Conservation (phyloP, 1,140 invertebrate genomes). For the Mercenaria mercenaria region DNA sequence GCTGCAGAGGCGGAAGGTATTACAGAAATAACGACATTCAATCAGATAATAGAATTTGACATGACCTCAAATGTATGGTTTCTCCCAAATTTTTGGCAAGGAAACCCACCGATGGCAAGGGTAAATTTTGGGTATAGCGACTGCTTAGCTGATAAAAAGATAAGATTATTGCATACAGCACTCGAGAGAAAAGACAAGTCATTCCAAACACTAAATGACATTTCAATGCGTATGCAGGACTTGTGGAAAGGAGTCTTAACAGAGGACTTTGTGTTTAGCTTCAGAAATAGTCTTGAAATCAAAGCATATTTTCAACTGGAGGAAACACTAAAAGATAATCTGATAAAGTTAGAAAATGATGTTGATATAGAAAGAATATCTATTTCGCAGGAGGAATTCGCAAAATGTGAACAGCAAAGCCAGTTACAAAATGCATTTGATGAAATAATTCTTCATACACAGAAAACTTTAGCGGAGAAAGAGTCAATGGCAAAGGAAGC, state of each 20-base stretch:
- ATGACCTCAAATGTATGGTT: not conserved
- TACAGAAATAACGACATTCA: not conserved
- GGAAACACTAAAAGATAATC: not conserved
- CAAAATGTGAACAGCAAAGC: not conserved
- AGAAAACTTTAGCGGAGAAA: not conserved
- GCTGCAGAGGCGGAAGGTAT: slow-evolving; percentile 15
- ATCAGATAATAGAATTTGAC: not conserved
- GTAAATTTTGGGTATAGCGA: not conserved
- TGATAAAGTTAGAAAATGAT: not conserved
- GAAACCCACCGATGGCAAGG: not conserved
- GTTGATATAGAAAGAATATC: not conserved
- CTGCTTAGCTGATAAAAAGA: not conserved
- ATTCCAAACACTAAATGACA: not conserved
- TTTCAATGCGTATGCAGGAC: not conserved
- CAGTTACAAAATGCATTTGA: not conserved
- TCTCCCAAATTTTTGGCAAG: not conserved
- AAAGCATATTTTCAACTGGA: not conserved
- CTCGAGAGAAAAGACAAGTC: not conserved
- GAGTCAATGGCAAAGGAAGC: not conserved
- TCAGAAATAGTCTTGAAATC: not conserved
- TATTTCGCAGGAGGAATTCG: not conserved
- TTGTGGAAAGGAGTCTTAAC: not conserved
- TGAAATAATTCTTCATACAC: not conserved
- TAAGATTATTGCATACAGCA: not conserved
- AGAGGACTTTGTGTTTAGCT: not conserved